Evolutionary conservation across 2,113 vertebrate genomes (phyloP), one percentile per base, ranked within the genome.

Genomic region (Typhlomys cinereus): DNA sequence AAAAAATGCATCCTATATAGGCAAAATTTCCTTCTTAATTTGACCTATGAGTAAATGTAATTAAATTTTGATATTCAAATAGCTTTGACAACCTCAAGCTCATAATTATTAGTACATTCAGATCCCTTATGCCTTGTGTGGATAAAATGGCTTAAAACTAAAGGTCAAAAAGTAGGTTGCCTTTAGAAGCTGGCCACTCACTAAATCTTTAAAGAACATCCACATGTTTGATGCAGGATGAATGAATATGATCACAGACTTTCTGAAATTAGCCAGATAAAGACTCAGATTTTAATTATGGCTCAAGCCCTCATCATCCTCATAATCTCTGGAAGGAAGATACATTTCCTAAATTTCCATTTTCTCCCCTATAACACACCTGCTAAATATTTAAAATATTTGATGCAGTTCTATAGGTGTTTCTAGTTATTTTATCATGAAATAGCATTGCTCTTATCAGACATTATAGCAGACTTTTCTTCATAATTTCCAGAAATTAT

Each of bases 251-350:
- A 81, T 34, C 41, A 89, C 4, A 87, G 20, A 74, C 17, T 75
- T 90, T n/a, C 87, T 67, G 67, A 44, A 79, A 14, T 27, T 64
- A 71, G 67, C 61, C 90, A 89, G 86, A 46, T n/a, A 75, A 57
- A 44, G 2, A 78, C 9, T 89, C 6, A 74, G 12, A 85, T 93
- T 96, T 93, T 61, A 94, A 14, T 90, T 90, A 54, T 93, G 41
- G 36, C 62, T 78, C 15, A 57, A 7, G 21, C 27, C 18, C 3
- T 96, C 29, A 39, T 61, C 84, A 79, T 80, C 85, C 31, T 59
- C 69, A 7, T 69, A 50, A 85, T 27, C 23, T 92, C 66, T 78
- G 62, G 31, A 46, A 18, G 5, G 73, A 48, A n/a, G n/a, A 4
- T n/a, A 36, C 41, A 9, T 4, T 50, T 57, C 17, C 87, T 84